phyloP scores from a whole-genome alignment of 2,797 vertebrate species.

The Onychomys torridus region DNA sequence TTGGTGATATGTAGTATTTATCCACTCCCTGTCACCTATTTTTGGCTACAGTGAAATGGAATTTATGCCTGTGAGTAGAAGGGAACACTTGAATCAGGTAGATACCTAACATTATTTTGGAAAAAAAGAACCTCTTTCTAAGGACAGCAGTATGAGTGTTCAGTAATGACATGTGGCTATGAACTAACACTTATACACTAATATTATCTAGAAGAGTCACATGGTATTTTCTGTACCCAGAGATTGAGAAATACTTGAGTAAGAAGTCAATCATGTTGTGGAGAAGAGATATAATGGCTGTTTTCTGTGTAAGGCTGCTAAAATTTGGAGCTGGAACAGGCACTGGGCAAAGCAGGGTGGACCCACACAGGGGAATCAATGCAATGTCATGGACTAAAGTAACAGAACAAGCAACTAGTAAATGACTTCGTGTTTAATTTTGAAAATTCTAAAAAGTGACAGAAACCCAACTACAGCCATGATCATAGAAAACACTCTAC shows the following conservation, averaged over 20 bases:
- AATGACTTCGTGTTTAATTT: conserved; percentile 13
- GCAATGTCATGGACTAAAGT: background rate
- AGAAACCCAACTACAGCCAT: background rate
- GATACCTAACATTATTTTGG: background rate
- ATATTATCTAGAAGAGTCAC: background rate
- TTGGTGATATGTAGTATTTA: background rate
- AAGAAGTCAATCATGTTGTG: background rate
- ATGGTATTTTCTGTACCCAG: background rate
- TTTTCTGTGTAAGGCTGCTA: background rate
- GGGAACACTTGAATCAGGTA: background rate
- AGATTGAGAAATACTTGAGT: conserved; percentile 15
- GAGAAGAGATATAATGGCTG: background rate
- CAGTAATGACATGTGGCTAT: background rate
- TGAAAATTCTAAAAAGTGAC: background rate
- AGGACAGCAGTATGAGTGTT: background rate
- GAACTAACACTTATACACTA: background rate
- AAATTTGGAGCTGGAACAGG: conserved; percentile 1
- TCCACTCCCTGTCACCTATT: background rate
- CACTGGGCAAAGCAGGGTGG: background rate
- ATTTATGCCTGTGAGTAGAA: background rate
- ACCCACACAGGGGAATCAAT: background rate
- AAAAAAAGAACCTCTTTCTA: background rate
- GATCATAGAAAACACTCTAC: background rate
- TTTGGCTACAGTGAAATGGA: conserved; percentile 7
- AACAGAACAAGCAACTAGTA: background rate